Base-by-base conservation (phyloP, 92 coral and sea anemone species). In the Porites divaricata region DNA sequence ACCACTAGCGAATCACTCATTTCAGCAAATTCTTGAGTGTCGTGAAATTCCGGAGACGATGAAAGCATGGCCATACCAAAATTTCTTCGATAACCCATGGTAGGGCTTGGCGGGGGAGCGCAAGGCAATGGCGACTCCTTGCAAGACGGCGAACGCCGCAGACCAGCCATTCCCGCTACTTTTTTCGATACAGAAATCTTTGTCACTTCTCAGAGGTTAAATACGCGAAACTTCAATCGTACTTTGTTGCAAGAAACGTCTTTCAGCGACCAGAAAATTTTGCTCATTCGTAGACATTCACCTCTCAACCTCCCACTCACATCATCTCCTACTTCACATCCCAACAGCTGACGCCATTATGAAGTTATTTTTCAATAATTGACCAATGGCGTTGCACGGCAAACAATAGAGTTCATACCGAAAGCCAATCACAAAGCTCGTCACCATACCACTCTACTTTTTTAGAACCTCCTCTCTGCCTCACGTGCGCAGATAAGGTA, bases 71-170 rank as follows among this genome's bases (percentile, higher is more conserved):
- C 86, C 73, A 94, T 81, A 45, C 94, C 94, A 69, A 92, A 90
- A 87, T 92, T 89, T 90, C 91, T 85, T 23, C 98, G 93, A 84
- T 89, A 93, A 66, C 93, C 95, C 67, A 91, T 75, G 54, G 89
- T 74, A 7, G 94, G 94, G 85, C 95, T 91, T 81, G 98, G 98
- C 71, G 93, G 93, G 48, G 98, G 98, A 35, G 98, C 98, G 89
- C 98, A 94, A 64, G 98, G 98, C 79, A 86, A 91, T 20, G 88
- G 87, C 81, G 92, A 82, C 79, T 91, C 91, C 72, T 90, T 74
- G 83, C 85, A 76, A 57, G 86, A 67, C 78, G 89, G 81, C 88
- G 94, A 88, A 86, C 91, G 81, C 79, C 92, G 76, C 48, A 83
- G 81, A 72, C 84, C 88, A 72, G 98, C 94, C 98, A 94, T 94